phyloP scores from a whole-genome alignment of 2,888 invertebrate genomes.

The Drosophila merina region DNA sequence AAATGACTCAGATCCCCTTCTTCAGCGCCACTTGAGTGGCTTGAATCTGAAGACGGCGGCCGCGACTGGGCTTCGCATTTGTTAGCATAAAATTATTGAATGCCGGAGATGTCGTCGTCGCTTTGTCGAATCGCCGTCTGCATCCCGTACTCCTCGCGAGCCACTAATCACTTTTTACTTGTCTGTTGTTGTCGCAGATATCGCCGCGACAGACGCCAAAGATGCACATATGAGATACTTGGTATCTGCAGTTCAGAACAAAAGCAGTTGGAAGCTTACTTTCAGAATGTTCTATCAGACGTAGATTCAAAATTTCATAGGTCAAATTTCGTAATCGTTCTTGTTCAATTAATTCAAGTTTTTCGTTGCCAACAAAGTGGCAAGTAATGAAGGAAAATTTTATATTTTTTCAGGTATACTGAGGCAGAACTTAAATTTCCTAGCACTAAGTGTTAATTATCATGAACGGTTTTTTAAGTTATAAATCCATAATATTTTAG shows the following conservation, averaged over 20 bases:
- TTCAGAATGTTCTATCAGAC: too few species aligned
- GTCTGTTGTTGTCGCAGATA: slow-evolving; percentile 25
- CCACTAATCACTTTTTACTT: slow-evolving; percentile 1
- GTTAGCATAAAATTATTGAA: slow-evolving; percentile 83
- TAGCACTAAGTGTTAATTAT: too few species aligned
- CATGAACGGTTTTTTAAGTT: too few species aligned
- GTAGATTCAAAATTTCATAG: too few species aligned
- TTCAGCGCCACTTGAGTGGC: slow-evolving; percentile 65
- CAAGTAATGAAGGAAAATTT: background rate
- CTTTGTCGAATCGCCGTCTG: slow-evolving; percentile 27
- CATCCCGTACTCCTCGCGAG: slow-evolving; percentile 2
- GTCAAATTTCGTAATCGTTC: too few species aligned
- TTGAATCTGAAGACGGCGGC: slow-evolving; percentile 46
- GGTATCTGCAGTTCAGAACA: slow-evolving; percentile 33
- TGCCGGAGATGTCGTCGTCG: slow-evolving; percentile 69
- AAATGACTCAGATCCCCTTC: slow-evolving; percentile 57
- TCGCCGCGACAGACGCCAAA: slow-evolving; percentile 75
- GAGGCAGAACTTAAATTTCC: too few species aligned
- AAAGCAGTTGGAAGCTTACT: slow-evolving; percentile 54
- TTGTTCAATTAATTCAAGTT: too few species aligned
- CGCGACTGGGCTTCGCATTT: slow-evolving; percentile 77
- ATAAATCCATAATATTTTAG: too few species aligned
- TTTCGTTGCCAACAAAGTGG: too few species aligned
- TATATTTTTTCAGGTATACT: too few species aligned
- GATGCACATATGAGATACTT: slow-evolving; percentile 73